A percentile compares a stretch with the other conserved stretches of the same genome.
These are phyloP conservation scores for Emmelina monodactyla DNA, from an alignment of 2,888 invertebrate genomes.

Conservation along the genomic window DNA sequence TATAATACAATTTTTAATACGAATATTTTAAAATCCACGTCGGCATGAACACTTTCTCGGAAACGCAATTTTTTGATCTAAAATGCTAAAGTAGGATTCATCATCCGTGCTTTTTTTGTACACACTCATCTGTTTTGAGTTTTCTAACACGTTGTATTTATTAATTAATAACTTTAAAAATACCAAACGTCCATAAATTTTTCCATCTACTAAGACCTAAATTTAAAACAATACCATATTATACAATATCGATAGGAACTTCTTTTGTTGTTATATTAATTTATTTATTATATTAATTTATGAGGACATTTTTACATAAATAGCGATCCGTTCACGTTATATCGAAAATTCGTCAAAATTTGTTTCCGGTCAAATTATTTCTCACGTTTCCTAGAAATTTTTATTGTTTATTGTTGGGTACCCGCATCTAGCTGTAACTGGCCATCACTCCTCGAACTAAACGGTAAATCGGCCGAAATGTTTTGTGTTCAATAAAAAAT, in stretches of 20 bases:
- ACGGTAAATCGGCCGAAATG: conserved; percentile 43
- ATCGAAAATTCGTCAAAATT: conserved; percentile 24
- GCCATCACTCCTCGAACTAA: conserved; percentile 44
- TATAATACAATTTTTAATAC: conserved; percentile 24
- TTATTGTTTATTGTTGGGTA: conserved; percentile 40
- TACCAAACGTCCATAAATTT: conserved; percentile 64
- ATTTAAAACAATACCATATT: conserved; percentile 65
- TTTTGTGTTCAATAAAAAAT: conserved; percentile 47
- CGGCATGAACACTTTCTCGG: conserved; percentile 60
- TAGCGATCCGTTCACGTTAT: conserved; percentile 59
- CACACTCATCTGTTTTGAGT: conserved; percentile 39
- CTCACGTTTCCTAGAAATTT: conserved; percentile 59
- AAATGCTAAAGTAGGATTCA: conserved; percentile 62
- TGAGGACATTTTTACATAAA: conserved; percentile 64
- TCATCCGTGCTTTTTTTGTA: conserved; percentile 62
- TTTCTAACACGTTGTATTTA: conserved; percentile 51
- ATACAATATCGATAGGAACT: conserved; percentile 67
- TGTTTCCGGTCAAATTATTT: conserved; percentile 33
- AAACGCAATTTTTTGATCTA: conserved; percentile 61
- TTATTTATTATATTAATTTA: conserved; percentile 64
- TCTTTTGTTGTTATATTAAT: conserved; percentile 65
- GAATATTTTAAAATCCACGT: conserved; percentile 22
- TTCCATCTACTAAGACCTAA: conserved; percentile 64
- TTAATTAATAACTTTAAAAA: conserved; percentile 62
- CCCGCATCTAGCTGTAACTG: conserved; percentile 41